phyloP scores from a whole-genome alignment of 1,140 invertebrate species.

The Musca vetustissima region DNA sequence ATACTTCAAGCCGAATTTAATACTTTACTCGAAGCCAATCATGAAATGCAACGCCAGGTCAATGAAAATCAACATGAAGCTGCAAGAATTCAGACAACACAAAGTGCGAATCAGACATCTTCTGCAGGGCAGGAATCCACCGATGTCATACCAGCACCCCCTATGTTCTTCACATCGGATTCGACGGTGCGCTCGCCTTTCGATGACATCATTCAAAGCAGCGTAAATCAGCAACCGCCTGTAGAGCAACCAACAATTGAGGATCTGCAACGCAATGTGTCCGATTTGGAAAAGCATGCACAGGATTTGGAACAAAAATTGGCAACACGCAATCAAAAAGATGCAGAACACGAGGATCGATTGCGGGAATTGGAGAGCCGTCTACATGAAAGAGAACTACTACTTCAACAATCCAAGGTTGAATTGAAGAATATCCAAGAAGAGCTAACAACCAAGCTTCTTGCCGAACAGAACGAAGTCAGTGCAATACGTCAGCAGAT shows the following conservation, averaged over 20 bases:
- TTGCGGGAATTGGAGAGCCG: constrained; percentile 32
- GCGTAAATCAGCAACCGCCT: background rate
- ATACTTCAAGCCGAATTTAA: constrained; percentile 29
- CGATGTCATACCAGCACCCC: constrained; percentile 32
- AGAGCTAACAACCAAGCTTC: background rate
- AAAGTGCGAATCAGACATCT: background rate
- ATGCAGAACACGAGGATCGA: constrained; percentile 35
- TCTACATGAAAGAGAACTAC: constrained; percentile 14
- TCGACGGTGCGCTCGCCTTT: constrained; percentile 39
- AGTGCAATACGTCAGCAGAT: constrained; percentile 15
- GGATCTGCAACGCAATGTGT: constrained; percentile 50
- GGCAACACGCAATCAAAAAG: constrained; percentile 31
- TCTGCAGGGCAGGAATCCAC: background rate
- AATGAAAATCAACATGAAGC: constrained; percentile 25
- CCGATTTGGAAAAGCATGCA: constrained; percentile 51
- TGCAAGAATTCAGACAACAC: constrained; percentile 19
- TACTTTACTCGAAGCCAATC: constrained; percentile 13
- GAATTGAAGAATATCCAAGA: constrained; percentile 8
- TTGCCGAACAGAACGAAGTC: background rate
- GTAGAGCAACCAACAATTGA: constrained; percentile 44
- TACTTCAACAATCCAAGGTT: background rate
- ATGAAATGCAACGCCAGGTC: constrained; percentile 27
- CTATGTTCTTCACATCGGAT: constrained; percentile 44
- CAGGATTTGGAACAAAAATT: constrained; percentile 45
- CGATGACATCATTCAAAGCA: constrained; percentile 42